phyloP scores from a whole-genome alignment of 1,140 invertebrate species.

The Elymnias hypermnestra region DNA sequence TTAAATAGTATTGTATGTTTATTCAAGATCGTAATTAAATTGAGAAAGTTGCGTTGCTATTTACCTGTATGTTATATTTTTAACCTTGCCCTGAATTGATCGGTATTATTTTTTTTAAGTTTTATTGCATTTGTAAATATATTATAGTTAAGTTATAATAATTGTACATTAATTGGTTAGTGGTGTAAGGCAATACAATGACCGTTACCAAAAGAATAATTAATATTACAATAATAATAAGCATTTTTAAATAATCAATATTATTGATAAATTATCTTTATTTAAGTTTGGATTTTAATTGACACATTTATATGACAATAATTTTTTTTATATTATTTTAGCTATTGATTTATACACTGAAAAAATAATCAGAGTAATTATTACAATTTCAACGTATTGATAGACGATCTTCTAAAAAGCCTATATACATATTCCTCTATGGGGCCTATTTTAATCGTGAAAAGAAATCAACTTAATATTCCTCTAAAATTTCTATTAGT shows the following conservation, averaged over 20 bases:
- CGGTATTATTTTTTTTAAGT: neutral
- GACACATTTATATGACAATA: conserved; percentile 1
- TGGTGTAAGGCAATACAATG: conserved; percentile 19
- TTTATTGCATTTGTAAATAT: conserved; percentile 7
- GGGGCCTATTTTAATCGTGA: too few species aligned
- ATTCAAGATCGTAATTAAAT: neutral
- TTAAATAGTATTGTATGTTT: neutral
- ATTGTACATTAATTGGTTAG: conserved; percentile 21
- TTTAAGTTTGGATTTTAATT: neutral
- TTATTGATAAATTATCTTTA: too few species aligned
- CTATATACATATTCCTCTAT: too few species aligned
- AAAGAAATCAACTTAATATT: too few species aligned
- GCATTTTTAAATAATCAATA: conserved; percentile 5
- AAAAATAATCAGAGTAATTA: too few species aligned
- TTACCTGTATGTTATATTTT: neutral
- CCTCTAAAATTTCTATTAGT: too few species aligned
- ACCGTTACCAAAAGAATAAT: conserved; percentile 22
- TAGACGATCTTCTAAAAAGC: too few species aligned
- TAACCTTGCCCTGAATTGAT: conserved; percentile 6
- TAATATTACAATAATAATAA: conserved; percentile 8
- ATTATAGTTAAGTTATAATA: conserved; percentile 1
- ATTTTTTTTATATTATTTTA: neutral
- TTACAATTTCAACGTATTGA: too few species aligned
- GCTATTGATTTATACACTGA: neutral
- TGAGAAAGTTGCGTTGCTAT: neutral